Conservation (phyloP, 2,888 invertebrate species). For the Amaurobius ferox region DNA sequence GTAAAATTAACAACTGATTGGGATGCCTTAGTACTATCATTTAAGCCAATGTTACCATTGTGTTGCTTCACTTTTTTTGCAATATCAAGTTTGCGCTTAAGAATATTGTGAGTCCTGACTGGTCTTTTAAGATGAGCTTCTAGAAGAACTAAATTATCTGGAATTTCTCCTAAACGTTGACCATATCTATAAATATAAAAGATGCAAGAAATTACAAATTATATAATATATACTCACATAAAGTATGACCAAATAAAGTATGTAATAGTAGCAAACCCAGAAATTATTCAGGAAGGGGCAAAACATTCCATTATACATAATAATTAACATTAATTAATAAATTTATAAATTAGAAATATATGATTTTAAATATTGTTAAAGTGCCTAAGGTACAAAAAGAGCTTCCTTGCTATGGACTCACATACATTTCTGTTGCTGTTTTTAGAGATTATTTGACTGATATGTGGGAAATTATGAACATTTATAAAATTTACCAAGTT, state of each 20-base stretch:
- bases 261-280: not conserved
- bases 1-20: conserved; percentile 19
- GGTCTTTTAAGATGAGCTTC: conserved; percentile 91
- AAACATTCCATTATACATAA: too few species aligned
- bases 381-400: too few species aligned
- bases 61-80: conserved; percentile 70
- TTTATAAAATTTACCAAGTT: too few species aligned
- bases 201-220: too few species aligned
- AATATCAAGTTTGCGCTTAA: conserved; percentile 83
- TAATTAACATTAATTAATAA: too few species aligned
- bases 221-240: not conserved
- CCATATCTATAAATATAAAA: not conserved
- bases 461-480: too few species aligned
- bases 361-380: too few species aligned
- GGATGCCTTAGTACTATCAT: not conserved
- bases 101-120: conserved; percentile 89
- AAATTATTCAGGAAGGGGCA: not conserved
- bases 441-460: too few species aligned
- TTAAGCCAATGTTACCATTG: not conserved
- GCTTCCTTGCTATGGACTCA: too few species aligned
- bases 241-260: not conserved
- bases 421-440: too few species aligned
- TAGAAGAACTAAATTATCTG: conserved; percentile 85
- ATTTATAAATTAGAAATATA: too few species aligned
- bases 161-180: conserved; percentile 78